Evolutionary conservation across 1,140 invertebrate species (phyloP).

Genomic region (Lerema accius): DNA sequence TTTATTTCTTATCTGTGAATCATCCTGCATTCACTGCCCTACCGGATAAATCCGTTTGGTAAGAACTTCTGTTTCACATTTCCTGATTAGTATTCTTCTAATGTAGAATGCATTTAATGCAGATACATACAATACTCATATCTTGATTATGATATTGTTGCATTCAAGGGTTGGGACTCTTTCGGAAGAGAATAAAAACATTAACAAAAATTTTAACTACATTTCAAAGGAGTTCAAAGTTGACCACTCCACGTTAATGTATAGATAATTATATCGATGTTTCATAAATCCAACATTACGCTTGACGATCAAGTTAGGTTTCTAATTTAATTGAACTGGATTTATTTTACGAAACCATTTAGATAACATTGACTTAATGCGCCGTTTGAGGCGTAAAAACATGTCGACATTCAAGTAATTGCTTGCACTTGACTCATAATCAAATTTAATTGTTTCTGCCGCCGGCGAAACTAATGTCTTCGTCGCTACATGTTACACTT

Average conservation of each 20-base stretch:
- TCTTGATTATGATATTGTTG: no score
- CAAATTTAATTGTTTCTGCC: slow-evolving; percentile 54
- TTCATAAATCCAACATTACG: no score
- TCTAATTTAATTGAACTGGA: slow-evolving; percentile 32
- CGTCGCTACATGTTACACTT: slow-evolving; percentile 15
- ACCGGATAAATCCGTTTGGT: slow-evolving; percentile 11
- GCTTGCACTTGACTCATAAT: slow-evolving; percentile 47
- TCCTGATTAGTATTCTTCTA: no score
- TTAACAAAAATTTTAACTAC: no score
- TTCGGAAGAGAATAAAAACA: no score
- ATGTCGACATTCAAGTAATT: slow-evolving; percentile 55
- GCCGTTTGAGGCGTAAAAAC: slow-evolving; percentile 40
- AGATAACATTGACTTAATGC: slow-evolving; percentile 26
- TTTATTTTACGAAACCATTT: slow-evolving; percentile 36
- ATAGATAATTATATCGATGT: no score
- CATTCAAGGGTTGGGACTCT: no score
- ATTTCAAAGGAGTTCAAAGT: no score
- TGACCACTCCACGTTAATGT: no score
- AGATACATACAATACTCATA: no score
- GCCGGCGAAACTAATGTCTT: slow-evolving; percentile 44
- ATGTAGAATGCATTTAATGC: no score
- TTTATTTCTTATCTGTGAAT: slow-evolving; percentile 29
- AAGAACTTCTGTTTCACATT: no score
- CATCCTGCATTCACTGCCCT: slow-evolving; percentile 16
- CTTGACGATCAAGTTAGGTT: slow-evolving; percentile 4